These are phyloP conservation scores for Tribolium madens DNA, from an alignment of 1,140 invertebrate genomes.

Conservation along the genomic window DNA sequence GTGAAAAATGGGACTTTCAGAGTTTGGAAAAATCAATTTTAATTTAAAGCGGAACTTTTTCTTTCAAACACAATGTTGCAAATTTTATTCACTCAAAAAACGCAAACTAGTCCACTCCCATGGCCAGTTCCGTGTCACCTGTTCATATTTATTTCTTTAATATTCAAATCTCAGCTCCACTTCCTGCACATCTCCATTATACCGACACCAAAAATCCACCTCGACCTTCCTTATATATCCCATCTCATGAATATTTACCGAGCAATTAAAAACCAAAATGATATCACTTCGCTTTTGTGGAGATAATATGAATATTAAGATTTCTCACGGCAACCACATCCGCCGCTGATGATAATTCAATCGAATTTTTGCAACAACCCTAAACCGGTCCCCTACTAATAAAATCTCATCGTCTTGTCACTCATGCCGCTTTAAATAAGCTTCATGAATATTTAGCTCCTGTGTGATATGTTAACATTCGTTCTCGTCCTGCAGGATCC, in stretches of 20 bases:
- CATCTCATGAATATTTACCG: slow-evolving; percentile 16
- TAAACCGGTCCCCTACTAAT: slow-evolving; percentile 16
- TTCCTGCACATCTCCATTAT: background rate
- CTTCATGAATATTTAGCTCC: slow-evolving; percentile 32
- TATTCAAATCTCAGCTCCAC: slow-evolving; percentile 1
- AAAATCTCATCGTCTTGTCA: slow-evolving; percentile 24
- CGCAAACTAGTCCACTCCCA: background rate
- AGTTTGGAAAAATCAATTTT: no score
- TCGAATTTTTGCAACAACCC: slow-evolving; percentile 7
- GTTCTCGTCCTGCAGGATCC: slow-evolving; percentile 75
- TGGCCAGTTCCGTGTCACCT: background rate
- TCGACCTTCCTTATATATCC: background rate
- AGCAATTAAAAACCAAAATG: background rate
- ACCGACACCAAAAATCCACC: background rate
- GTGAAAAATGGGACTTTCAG: no score
- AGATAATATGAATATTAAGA: slow-evolving; percentile 16
- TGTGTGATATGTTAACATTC: slow-evolving; percentile 26
- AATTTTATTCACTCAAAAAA: background rate
- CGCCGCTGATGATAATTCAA: slow-evolving; percentile 6
- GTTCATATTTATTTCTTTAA: background rate
- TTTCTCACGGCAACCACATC: background rate
- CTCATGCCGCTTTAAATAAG: slow-evolving; percentile 14
- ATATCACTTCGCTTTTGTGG: slow-evolving; percentile 4
- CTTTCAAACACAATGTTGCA: no score
- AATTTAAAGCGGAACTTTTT: no score